Evolutionary conservation across 23 tunicate species (phyloP), one percentile per base, ranked within the genome.

Genomic region (Styela plicata): DNA sequence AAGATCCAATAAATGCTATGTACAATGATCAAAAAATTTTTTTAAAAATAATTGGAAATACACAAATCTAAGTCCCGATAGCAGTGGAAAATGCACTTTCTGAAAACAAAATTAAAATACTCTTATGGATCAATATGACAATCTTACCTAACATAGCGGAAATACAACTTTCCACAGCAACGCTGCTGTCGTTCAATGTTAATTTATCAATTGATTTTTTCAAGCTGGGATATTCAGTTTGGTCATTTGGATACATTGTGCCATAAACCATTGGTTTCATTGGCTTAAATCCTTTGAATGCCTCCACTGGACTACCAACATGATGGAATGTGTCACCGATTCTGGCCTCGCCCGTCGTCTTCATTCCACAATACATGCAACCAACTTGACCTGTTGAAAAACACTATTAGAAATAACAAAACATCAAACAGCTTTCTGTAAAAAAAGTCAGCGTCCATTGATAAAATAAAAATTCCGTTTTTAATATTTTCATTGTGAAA

Each of bases 341-440:
- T 29, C 73, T 87, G 21, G 97, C 97, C 57, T 91, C 97, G 30
- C 87, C 82, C 35, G 81, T 73, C 16, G 82, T 76, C 52, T 86
- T 91, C 97, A 91, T 91, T 2, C 90, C 90, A 76, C 97, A 91
- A 19, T 82, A 65, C 57, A 91, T 69, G 69, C 86, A 91, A 3
- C 97, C 97, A 62, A 91, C 97, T 44, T 91, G 97, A 20, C 94
- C 94, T 89, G n/a, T n/a, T n/a, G n/a, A n/a, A n/a, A n/a, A n/a
- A n/a, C n/a, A n/a, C n/a, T n/a, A n/a, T n/a, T n/a, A n/a, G n/a
- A n/a, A n/a, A n/a, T n/a, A n/a, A n/a, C n/a, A n/a, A n/a, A n/a
- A n/a, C n/a, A n/a, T n/a, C n/a, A n/a, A n/a, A n/a, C n/a, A n/a
- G n/a, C n/a, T n/a, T n/a, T n/a, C n/a, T n/a, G n/a, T n/a, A n/a